Evolutionary conservation across 2,888 invertebrate genomes (phyloP), one percentile per base, ranked within the genome.

Genomic region (Lingula anatina): DNA sequence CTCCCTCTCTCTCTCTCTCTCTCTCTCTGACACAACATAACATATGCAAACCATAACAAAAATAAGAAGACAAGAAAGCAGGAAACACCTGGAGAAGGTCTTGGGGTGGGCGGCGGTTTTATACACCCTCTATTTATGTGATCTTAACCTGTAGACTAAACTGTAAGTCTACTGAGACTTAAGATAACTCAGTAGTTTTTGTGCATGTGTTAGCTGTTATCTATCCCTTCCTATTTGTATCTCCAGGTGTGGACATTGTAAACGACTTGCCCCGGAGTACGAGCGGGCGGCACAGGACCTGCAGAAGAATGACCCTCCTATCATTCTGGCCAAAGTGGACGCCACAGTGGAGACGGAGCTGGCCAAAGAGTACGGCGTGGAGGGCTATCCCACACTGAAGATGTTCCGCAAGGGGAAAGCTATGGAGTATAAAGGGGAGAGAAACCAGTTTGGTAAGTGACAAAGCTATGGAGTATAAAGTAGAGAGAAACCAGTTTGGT

Each of bases 381-480:
- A 73, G 7, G 81, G 81, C 5, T 83, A 78, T 57, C 83, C 83
- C 12, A 82, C 82, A 2, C 56, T 83, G 46, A 80, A 81, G 53
- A 70, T 82, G 49, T 83, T 81, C 68, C 71, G 79, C 38, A 68
- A 68, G 20, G 57, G 72, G 62, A 58, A 73, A 42, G 66, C 71
- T 7, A 80, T 73, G 58, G 79, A 81, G 24, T 83, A 81, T 66
- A 78, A 79, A 49, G 82, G 82, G 12, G 71, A 71, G 20, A 60
- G 77, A 48, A 72, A 72, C 51, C 65, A 72, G 28, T 62, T 66
- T 46, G 77, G 79, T 79, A 65, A 54, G 61, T n/a, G n/a, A n/a
- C n/a, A n/a, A n/a, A n/a, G n/a, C n/a, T n/a, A n/a, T n/a, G n/a
- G n/a, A n/a, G n/a, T n/a, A n/a, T n/a, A n/a, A n/a, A n/a, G n/a